Evolutionary conservation across 2,113 vertebrate species (phyloP).

Genomic region (Menura novaehollandiae): DNA sequence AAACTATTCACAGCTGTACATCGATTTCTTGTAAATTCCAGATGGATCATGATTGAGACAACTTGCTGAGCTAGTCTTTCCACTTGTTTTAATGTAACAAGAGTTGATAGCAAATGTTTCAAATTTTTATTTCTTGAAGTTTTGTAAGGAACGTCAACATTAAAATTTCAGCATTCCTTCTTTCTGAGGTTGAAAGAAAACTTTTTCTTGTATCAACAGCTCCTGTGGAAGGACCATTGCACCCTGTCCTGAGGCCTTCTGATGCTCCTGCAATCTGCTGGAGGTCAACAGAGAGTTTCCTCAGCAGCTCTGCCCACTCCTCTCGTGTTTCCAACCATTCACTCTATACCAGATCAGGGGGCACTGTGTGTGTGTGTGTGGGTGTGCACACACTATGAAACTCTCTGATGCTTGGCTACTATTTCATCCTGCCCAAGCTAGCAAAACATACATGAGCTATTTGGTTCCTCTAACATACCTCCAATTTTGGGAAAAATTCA

Average conservation of each 20-base stretch:
- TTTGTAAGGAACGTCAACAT: not conserved
- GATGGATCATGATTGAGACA: constrained; percentile 8
- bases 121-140: not conserved
- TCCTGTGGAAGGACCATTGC: not conserved
- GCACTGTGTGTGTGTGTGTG: too few relatives aligned
- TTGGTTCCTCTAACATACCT: not conserved
- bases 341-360: not conserved
- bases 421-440: not conserved
- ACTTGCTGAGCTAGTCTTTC: constrained; percentile 1
- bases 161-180: not conserved
- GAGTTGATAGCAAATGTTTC: not conserved
- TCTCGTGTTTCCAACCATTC: not conserved
- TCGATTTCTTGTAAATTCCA: constrained; percentile 18
- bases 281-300: not conserved
- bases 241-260: not conserved
- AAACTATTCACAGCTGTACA: constrained; percentile 19
- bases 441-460: not conserved
- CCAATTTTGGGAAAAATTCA: not conserved
- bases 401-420: not conserved
- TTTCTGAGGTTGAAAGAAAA: not conserved
- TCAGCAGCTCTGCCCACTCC: not conserved
- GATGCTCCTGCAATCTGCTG: not conserved
- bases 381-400: not conserved
- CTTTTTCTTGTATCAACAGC: not conserved
- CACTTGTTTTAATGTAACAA: not conserved